Percentiles rank a stretch among this genome's conserved stretches.
Conservation (phyloP, 1,140 invertebrate species). For the Dolichoris vasculosae region DNA sequence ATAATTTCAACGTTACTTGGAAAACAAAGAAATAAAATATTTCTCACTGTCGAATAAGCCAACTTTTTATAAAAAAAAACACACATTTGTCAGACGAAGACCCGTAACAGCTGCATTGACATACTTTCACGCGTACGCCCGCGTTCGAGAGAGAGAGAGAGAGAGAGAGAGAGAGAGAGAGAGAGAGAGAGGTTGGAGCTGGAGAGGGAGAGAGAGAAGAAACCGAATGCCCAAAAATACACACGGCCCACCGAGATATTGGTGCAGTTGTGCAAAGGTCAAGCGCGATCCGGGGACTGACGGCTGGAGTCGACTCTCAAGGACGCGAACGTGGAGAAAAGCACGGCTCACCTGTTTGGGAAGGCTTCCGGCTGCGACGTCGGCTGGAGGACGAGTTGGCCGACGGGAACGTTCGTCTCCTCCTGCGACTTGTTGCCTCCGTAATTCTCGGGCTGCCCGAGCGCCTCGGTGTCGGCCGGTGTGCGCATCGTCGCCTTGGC, state of each 20-base stretch:
- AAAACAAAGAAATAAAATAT: conserved; percentile 24
- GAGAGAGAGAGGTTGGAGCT: background rate
- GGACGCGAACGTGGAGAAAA: background rate
- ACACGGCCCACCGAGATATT: conserved; percentile 56
- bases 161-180: background rate
- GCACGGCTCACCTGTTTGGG: conserved; percentile 65
- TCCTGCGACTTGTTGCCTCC: conserved; percentile 43
- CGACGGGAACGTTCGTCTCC: conserved; percentile 60
- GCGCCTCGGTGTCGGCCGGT: conserved; percentile 63
- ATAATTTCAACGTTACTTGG: background rate
- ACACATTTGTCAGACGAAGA: background rate
- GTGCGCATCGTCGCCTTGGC: conserved; percentile 61
- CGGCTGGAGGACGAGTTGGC: conserved; percentile 61
- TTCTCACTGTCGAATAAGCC: background rate
- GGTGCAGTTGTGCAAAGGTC: conserved; percentile 9
- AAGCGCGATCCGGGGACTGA: background rate
- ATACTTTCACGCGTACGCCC: conserved; percentile 20
- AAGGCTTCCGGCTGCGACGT: conserved; percentile 66
- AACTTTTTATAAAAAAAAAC: background rate
- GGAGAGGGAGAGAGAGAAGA: background rate
- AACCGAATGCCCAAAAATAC: conserved; percentile 42
- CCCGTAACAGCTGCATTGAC: conserved; percentile 36
- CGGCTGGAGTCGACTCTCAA: background rate
- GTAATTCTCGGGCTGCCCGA: conserved; percentile 62
- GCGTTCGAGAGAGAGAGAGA: background rate